Percentiles rank a stretch among this genome's conserved stretches.
phyloP scores from a whole-genome alignment of 1,140 invertebrate species.

The Pogonomyrmex californicus region DNA sequence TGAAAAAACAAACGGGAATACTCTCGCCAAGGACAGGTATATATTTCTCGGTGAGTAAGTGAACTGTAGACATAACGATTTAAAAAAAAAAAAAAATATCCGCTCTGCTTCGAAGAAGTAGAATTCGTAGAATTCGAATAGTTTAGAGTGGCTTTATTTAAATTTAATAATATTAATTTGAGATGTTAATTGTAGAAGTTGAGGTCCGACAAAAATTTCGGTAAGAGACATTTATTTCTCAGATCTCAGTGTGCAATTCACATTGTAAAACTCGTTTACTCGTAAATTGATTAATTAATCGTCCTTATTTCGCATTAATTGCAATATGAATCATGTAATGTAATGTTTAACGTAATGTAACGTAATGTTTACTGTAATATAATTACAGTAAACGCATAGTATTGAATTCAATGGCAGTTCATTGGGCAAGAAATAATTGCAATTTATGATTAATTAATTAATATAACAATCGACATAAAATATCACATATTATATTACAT shows the following conservation, averaged over 20 bases:
- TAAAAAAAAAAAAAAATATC: background rate
- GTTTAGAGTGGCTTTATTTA: background rate
- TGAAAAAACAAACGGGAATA: background rate
- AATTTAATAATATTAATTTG: conserved; percentile 1
- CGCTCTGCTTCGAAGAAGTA: background rate
- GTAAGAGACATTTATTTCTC: background rate
- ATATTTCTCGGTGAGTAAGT: background rate
- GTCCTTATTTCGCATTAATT: background rate
- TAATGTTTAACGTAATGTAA: too few species aligned
- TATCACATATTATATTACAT: background rate
- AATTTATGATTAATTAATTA: background rate
- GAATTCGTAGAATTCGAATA: background rate
- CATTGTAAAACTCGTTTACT: background rate
- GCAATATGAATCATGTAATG: background rate
- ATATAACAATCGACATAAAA: background rate
- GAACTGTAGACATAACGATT: background rate
- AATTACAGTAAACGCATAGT: background rate
- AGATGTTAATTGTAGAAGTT: background rate
- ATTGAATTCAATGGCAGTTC: background rate
- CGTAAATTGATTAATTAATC: background rate
- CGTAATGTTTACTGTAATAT: too few species aligned
- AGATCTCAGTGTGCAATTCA: background rate
- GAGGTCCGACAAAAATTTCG: background rate
- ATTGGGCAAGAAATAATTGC: background rate
- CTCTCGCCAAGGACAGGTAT: background rate